A percentile compares a stretch with the other conserved stretches of the same genome.
These are phyloP conservation scores for Pao palembangensis DNA, from an alignment of 2,113 vertebrate genomes.

Conservation along the genomic window DNA sequence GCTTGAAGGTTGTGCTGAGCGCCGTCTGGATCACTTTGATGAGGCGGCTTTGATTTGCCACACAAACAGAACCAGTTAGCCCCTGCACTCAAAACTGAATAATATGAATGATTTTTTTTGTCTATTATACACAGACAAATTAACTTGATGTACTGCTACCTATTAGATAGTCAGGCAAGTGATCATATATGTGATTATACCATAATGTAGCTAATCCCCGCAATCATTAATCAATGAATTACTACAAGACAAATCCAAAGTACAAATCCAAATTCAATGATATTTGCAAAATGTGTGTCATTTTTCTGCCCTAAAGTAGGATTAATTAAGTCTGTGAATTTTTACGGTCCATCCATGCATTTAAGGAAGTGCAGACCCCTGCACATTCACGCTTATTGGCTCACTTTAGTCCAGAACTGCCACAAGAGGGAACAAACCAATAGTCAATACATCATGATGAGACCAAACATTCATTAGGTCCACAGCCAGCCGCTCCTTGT, in stretches of 20 bases:
- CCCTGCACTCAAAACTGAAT: slow-evolving; percentile 8
- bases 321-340: too few species aligned
- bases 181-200: too few species aligned
- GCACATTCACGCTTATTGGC: slow-evolving; percentile 18
- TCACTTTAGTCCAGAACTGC: slow-evolving; percentile 9
- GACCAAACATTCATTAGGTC: slow-evolving; percentile 35
- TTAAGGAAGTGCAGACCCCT: slow-evolving; percentile 7
- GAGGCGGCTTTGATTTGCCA: slow-evolving; percentile 63
- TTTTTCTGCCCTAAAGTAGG: too few species aligned
- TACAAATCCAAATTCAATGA: too few species aligned
- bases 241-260: too few species aligned
- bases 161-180: too few species aligned
- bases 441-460: slow-evolving; percentile 27
- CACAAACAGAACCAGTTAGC: slow-evolving; percentile 33
- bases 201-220: too few species aligned
- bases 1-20: slow-evolving; percentile 35
- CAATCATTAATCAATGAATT: too few species aligned
- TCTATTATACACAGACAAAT: too few species aligned
- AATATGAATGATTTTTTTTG: slow-evolving; percentile 22
- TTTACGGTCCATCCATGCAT: too few species aligned
- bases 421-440: slow-evolving; percentile 26
- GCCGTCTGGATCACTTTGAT: slow-evolving; percentile 60
- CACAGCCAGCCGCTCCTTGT: slow-evolving; percentile 9
- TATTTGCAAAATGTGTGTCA: too few species aligned
- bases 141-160: too few species aligned